Base-by-base conservation (phyloP, 2,888 invertebrate species). In the Phengaris arion region DNA sequence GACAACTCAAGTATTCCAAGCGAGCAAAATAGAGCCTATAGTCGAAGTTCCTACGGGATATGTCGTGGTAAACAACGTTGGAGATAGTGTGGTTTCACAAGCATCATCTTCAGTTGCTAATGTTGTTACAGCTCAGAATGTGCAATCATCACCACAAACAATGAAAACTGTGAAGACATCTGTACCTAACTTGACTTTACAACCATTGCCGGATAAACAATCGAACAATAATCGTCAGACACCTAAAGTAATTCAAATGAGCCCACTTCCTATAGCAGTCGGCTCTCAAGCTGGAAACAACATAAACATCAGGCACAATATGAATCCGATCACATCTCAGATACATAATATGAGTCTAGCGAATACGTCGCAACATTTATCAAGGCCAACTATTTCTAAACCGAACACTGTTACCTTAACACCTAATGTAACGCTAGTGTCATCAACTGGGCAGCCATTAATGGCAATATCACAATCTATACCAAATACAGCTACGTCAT, bases 1-100 rank as follows among this genome's bases (percentile, higher is more conserved):
- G 2, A 96, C 96, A 1, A 97, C 97, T 0, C 96, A 96, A 91
- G 97, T 97, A 55, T 97, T 97, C 88, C 97, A 97, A 93, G 97
- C 97, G 0, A 97, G 97, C 79, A 97, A 97, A 88, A 95, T 97
- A 85, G 97, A 97, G 83, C 97, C 97, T 0, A 95, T 97, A 75
- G 95, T 96, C 15, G 97, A 97, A 85, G 95, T 96, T 75, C 95
- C 96, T 6, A 94, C 96, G 9, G 96, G 96, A 78, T 96, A 95
- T 85, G 96, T 96, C 13, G 94, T 96, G 68, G 94, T 96, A 0
- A 96, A 96, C 82, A 95, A 95, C 82, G 94, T 95, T 4, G 92
- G 92, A 22, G 91, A 95, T 76, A 91, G 92, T 72, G 94, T 94
- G 45, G 84, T 89, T 69, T 83, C 89, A 55, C 83, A 85, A 80